Base-by-base conservation (phyloP, 2,113 vertebrate species). In the Ginglymostoma cirratum region DNA sequence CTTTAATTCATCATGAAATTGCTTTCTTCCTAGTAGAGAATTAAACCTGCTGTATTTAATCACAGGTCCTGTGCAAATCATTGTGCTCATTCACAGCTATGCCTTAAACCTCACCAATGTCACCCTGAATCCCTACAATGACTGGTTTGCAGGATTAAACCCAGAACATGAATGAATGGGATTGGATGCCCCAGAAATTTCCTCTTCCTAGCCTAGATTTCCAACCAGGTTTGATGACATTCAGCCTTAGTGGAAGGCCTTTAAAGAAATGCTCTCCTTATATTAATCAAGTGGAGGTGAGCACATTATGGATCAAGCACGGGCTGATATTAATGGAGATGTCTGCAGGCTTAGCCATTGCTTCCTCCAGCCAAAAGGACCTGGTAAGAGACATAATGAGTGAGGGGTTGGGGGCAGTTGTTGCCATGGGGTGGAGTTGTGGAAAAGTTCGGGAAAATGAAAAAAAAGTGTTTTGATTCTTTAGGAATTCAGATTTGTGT, bases 241-340 rank as follows among this genome's bases (percentile, higher is more conserved):
- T 66, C 89, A 38, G 61, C 61, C 34, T 66, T 15, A 19, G n/a
- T 66, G n/a, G 34, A 66, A 66, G 61, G 21, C 89, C n/a, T 66
- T 93, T 93, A 67, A 93, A n/a, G 89, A 23, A 67, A 66, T 66
- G n/a, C 34, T 66, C 61, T 67, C 89, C 21, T 6, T 66, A n/a
- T 66, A 93, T 93, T 65, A 93, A 93, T 66, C 89, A 93, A 65
- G 55, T 92, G 30, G 89, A 93, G 17, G 34, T 66, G 61, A n/a
- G 1, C 61, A 92, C 12, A 66, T 17, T n/a, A 66, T 34, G 38
- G 61, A 67, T 93, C 61, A 66, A 38, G n/a, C 61, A 66, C 55
- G 38, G 61, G 65, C 89, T 93, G 61, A 61, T 65, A 17, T 67
- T n/a, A 66, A 66, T 66, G 19, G 89, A 93, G 61, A 24, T 93